A percentile compares a stretch with the other conserved stretches of the same genome.
phyloP scores from a whole-genome alignment of 1,140 invertebrate genomes.

The Drosophila sucinea region DNA sequence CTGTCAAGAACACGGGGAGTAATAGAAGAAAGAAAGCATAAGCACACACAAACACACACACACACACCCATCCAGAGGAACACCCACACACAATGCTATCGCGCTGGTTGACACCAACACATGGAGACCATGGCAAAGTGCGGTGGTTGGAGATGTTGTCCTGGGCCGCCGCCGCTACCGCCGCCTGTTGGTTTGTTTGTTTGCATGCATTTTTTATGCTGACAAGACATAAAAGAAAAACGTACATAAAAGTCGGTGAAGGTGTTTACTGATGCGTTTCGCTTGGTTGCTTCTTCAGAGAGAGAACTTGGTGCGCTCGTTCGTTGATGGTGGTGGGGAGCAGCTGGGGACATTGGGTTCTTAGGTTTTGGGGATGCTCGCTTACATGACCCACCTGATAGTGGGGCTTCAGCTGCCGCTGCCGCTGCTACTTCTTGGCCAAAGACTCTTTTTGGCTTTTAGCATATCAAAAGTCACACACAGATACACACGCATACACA shows the following conservation, averaged over 20 bases:
- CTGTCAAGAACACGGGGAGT: conserved; percentile 35
- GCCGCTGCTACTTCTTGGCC: conserved; percentile 18
- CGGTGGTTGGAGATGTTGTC: not conserved
- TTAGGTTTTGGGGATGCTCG: not conserved
- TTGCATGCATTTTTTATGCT: conserved; percentile 76
- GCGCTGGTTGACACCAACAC: conserved; percentile 47
- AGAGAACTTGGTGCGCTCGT: not conserved
- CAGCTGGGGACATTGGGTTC: not conserved
- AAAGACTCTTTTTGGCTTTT: conserved; percentile 40
- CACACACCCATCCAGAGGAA: not conserved
- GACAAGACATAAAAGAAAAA: conserved; percentile 74
- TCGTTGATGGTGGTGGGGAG: not conserved
- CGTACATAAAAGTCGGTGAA: conserved; percentile 73
- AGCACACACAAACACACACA: not conserved
- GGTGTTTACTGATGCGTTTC: conserved; percentile 74
- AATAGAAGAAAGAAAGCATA: conserved; percentile 9
- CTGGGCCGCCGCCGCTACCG: not conserved
- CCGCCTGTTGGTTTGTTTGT: conserved; percentile 54
- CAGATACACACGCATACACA: conserved; percentile 11
- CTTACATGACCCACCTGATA: conserved; percentile 20
- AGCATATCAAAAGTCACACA: conserved; percentile 59
- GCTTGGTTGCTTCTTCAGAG: conserved; percentile 45
- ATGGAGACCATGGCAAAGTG: conserved; percentile 11
- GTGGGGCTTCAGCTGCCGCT: conserved; percentile 15
- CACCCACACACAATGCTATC: conserved; percentile 33